Conservation (phyloP, 2,113 vertebrate species). For the Egretta garzetta region DNA sequence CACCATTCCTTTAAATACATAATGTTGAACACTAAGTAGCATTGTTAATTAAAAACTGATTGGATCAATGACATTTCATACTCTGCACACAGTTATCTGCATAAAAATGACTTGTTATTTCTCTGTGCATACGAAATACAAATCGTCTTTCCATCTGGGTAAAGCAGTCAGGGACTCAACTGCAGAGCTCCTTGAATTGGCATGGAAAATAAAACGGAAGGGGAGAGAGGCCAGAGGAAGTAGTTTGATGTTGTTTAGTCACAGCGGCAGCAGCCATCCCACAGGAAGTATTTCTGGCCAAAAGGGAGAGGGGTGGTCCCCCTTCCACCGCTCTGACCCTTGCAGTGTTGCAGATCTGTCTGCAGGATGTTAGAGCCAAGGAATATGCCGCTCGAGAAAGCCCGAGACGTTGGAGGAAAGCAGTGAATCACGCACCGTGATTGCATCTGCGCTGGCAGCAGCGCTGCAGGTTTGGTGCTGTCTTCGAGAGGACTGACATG, state of each 20-base stretch:
- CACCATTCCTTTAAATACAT: not conserved
- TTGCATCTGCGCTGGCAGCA: not conserved
- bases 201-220: slow-evolving; percentile 42
- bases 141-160: slow-evolving; percentile 34
- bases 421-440: not conserved
- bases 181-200: slow-evolving; percentile 5
- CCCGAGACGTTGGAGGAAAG: not conserved
- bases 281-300: slow-evolving; percentile 33
- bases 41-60: not conserved
- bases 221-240: slow-evolving; percentile 38
- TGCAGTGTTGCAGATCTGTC: not conserved
- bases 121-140: not conserved
- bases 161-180: not conserved
- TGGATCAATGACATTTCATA: not conserved
- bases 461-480: not conserved
- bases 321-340: not conserved
- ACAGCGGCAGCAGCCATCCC: not conserved
- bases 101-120: not conserved
- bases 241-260: not conserved
- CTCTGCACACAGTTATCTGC: not conserved
- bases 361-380: not conserved
- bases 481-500: not conserved
- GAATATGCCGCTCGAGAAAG: not conserved
- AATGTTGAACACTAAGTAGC: not conserved
- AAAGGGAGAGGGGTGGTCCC: not conserved